Evolutionary conservation across 2,797 vertebrate species (phyloP).

Genomic region (Onychomys leucogaster): DNA sequence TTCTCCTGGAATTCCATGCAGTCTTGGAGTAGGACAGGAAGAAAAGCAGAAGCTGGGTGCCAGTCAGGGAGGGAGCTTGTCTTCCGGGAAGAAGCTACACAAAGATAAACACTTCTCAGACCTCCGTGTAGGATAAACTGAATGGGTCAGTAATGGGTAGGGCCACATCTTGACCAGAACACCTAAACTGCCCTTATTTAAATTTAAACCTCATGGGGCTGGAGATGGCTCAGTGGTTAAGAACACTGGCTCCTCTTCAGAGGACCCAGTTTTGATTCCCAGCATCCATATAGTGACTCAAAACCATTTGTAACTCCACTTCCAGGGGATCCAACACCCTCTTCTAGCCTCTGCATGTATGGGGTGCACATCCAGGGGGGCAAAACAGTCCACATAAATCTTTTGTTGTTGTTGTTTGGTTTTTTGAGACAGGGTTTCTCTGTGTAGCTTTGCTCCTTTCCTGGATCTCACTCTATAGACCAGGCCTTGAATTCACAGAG

Average conservation of each 20-base stretch:
- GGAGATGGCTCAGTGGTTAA: neutral
- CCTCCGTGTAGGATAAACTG: neutral
- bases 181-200: neutral
- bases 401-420: no score
- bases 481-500: no score
- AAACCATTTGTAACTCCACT: neutral
- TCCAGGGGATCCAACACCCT: neutral
- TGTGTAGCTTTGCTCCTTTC: no score
- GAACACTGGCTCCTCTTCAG: neutral
- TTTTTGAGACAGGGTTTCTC: neutral
- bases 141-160: neutral
- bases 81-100: neutral
- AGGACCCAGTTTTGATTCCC: neutral
- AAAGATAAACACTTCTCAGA: neutral
- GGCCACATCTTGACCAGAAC: neutral
- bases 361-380: no score
- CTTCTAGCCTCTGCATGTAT: neutral
- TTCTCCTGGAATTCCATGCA: neutral
- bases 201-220: neutral
- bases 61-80: neutral
- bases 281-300: neutral
- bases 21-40: neutral
- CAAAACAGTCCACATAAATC: no score
- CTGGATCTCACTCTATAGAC: no score
- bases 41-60: neutral